phyloP scores from a whole-genome alignment of 1,140 invertebrate species.

The Stegodyphus mimosarum region DNA sequence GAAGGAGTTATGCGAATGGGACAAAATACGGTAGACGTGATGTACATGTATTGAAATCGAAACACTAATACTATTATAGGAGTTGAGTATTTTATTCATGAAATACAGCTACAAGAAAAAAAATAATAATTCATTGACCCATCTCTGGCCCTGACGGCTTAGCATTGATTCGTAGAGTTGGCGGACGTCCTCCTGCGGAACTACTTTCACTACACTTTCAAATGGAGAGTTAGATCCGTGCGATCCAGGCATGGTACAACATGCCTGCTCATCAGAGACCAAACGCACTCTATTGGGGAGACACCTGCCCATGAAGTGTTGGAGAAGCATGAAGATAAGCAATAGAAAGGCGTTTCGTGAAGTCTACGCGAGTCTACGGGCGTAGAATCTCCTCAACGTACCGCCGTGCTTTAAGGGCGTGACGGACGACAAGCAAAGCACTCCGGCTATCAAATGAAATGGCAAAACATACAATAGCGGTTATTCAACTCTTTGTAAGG shows the following conservation, averaged over 20 bases:
- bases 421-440: no score
- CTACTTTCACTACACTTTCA: neutral
- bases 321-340: neutral
- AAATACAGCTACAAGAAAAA: neutral
- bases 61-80: neutral
- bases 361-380: neutral
- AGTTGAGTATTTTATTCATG: neutral
- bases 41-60: neutral
- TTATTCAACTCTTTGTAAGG: no score
- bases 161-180: neutral
- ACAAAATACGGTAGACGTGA: neutral
- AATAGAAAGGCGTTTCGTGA: neutral
- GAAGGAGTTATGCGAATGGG: neutral
- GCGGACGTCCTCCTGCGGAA: neutral
- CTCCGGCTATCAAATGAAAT: neutral
- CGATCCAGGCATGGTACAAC: neutral
- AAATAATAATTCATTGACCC: neutral
- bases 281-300: neutral
- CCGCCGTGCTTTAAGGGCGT: neutral
- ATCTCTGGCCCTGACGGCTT: neutral
- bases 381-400: neutral
- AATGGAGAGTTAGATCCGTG: neutral
- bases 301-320: neutral
- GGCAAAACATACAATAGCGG: neutral
- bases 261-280: neutral